phyloP scores from a whole-genome alignment of 2,797 vertebrate genomes.

The Alca torda region DNA sequence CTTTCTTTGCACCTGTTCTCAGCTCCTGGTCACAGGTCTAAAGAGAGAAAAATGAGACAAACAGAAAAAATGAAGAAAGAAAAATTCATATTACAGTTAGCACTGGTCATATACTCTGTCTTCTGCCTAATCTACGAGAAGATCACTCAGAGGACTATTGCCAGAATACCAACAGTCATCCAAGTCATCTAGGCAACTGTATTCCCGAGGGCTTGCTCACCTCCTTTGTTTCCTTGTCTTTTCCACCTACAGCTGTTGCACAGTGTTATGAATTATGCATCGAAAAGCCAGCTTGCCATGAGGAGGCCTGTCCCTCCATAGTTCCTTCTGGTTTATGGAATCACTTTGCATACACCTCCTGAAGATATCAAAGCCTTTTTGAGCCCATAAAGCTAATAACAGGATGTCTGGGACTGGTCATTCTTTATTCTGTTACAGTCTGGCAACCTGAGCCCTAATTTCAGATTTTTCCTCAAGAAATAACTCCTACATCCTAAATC shows the following conservation, averaged over 20 bases:
- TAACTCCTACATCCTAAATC: background rate
- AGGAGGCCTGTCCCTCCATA: background rate
- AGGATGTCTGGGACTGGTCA: background rate
- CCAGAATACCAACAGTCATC: background rate
- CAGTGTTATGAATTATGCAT: background rate
- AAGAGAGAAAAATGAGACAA: slow-evolving; percentile 12
- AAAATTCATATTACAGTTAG: background rate
- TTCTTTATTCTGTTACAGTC: background rate
- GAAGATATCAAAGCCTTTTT: background rate
- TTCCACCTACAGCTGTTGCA: background rate
- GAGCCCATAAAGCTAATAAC: background rate
- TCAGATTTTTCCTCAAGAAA: background rate
- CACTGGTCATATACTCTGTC: background rate
- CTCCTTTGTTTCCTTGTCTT: background rate
- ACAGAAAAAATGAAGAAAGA: background rate
- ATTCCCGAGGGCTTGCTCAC: background rate
- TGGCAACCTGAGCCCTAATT: background rate
- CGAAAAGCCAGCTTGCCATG: background rate
- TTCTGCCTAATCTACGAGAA: background rate
- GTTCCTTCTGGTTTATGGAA: background rate
- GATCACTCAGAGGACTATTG: background rate
- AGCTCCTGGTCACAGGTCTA: slow-evolving; percentile 36
- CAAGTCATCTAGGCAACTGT: background rate
- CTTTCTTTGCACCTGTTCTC: background rate
- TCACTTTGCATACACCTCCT: background rate